Evolutionary conservation across 2,888 invertebrate species (phyloP).

Genomic region (Aplocera efformata): DNA sequence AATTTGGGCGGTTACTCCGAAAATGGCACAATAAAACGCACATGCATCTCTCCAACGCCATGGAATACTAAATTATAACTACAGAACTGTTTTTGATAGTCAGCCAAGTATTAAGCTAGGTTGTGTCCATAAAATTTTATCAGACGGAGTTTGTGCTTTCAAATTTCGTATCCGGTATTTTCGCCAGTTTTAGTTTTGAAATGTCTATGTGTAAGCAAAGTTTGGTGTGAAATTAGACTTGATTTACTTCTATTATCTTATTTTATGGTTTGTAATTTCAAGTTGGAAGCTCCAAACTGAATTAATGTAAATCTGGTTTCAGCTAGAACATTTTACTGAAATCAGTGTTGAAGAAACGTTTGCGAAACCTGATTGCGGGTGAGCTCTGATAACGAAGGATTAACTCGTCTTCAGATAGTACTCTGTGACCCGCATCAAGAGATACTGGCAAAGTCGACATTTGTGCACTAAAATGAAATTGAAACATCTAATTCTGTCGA

Average conservation of each 20-base stretch:
- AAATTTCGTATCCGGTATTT: conserved; percentile 4
- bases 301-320: too few relatives aligned
- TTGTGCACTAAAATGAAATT: conserved; percentile 17
- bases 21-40: conserved; percentile 25
- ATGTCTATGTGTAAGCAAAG: too few relatives aligned
- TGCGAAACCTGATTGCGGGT: conserved; percentile 13
- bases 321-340: too few relatives aligned
- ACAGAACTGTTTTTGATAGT: conserved; percentile 13
- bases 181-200: conserved; percentile 3
- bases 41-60: conserved; percentile 15
- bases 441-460: conserved; percentile 11
- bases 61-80: conserved; percentile 6
- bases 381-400: conserved; percentile 14
- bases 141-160: conserved; percentile 10
- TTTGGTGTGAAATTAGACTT: too few relatives aligned
- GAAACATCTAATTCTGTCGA: conserved; percentile 10
- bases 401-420: conserved; percentile 13
- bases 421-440: conserved; percentile 11
- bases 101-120: conserved; percentile 17
- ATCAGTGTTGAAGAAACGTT: not conserved
- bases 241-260: too few relatives aligned
- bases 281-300: too few relatives aligned
- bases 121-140: conserved; percentile 17
- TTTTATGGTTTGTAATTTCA: too few relatives aligned
- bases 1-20: conserved; percentile 19